A percentile compares a stretch with the other conserved stretches of the same genome.
Evolutionary conservation across 2,113 vertebrate species (phyloP).

Genomic region (Isichthys henryi): DNA sequence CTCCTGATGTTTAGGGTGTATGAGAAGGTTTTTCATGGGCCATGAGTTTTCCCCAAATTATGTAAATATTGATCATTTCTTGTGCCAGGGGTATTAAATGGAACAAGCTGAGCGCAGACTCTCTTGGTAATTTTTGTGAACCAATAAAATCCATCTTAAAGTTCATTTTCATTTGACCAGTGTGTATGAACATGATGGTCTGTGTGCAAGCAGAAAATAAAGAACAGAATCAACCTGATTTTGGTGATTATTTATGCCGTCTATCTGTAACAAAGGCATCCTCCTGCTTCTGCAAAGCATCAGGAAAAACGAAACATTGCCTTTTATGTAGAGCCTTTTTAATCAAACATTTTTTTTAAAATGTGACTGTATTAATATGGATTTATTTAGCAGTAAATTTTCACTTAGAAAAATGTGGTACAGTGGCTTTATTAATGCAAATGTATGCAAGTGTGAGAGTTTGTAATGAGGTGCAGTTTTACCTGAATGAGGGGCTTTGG

Average conservation of each 20-base stretch:
- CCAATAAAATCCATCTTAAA: background rate
- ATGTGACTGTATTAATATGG: background rate
- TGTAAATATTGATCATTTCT: background rate
- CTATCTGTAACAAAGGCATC: background rate
- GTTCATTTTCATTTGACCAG: background rate
- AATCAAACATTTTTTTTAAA: background rate
- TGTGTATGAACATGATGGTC: background rate
- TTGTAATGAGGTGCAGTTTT: background rate
- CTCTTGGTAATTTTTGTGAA: background rate
- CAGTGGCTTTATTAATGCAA: background rate
- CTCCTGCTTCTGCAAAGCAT: background rate
- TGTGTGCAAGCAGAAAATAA: background rate
- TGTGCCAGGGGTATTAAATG: background rate
- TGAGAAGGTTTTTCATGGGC: background rate
- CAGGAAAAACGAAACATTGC: background rate
- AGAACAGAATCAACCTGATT: background rate
- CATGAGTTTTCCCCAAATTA: background rate
- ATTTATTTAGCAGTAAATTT: background rate
- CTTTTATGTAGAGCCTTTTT: background rate
- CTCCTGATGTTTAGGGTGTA: background rate
- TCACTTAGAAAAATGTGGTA: background rate
- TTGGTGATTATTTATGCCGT: background rate
- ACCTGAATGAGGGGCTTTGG: background rate
- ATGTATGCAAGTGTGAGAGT: background rate
- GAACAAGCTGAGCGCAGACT: background rate